A percentile compares a stretch with the other conserved stretches of the same genome.
These are phyloP conservation scores for Nannoperca australis DNA, from an alignment of 2,797 vertebrate species.

Conservation along the genomic window DNA sequence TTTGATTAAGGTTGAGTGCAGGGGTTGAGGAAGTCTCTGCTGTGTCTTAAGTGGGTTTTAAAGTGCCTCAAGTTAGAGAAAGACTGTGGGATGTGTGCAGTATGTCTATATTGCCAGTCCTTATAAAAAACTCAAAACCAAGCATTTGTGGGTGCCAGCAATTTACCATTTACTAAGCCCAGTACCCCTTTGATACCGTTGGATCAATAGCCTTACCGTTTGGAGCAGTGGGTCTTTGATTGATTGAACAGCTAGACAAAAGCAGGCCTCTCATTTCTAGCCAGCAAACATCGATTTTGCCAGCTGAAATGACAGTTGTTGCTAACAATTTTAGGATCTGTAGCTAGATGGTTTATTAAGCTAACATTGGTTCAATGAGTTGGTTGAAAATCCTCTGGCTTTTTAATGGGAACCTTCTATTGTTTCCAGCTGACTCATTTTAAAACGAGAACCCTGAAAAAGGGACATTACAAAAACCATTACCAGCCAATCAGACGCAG, in stretches of 20 bases:
- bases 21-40: slow-evolving; percentile 42
- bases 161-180: not conserved
- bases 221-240: not conserved
- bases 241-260: not conserved
- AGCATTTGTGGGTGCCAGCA: not conserved
- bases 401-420: not conserved
- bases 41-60: slow-evolving; percentile 26
- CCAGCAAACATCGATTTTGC: not conserved
- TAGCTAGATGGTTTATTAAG: not conserved
- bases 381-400: not conserved
- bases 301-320: not conserved
- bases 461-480: too few species aligned
- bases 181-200: too few species aligned
- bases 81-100: not conserved
- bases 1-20: slow-evolving; percentile 44
- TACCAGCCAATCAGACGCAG: too few species aligned
- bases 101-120: not conserved
- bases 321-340: not conserved
- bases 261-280: not conserved
- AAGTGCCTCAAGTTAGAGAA: not conserved
- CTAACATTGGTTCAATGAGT: not conserved
- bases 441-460: not conserved
- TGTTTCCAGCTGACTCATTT: not conserved
- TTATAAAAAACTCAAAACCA: not conserved
- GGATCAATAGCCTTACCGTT: too few species aligned